Percentiles rank a stretch among this genome's conserved stretches.
Conservation (phyloP, 2,888 invertebrate genomes). For the Philereme vetulata region DNA sequence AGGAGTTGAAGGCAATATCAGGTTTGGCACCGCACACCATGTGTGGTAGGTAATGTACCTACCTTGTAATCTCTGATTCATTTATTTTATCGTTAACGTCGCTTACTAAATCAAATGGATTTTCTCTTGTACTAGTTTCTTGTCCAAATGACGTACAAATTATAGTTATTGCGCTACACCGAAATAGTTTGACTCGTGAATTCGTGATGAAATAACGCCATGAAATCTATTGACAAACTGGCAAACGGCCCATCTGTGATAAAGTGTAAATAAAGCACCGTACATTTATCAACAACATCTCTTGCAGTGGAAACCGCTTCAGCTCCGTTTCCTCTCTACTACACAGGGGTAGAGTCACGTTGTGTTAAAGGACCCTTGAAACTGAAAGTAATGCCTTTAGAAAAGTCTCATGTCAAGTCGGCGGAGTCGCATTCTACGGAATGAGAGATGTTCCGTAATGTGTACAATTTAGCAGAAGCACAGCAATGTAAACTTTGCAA, state of each 20-base stretch:
- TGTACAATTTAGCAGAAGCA: no score
- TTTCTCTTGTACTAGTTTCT: slow-evolving; percentile 1
- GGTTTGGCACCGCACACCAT: slow-evolving; percentile 3
- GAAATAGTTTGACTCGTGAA: slow-evolving; percentile 23
- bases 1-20: slow-evolving; percentile 1
- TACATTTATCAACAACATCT: slow-evolving; percentile 15
- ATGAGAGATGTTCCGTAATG: no score
- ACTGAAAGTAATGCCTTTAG: no score
- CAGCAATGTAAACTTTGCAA: no score
- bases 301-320: not conserved
- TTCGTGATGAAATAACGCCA: slow-evolving; percentile 17
- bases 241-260: slow-evolving; percentile 27
- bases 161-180: slow-evolving; percentile 21
- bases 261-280: slow-evolving; percentile 17
- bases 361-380: no score
- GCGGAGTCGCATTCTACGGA: no score
- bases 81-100: slow-evolving; percentile 13
- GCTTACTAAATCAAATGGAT: slow-evolving; percentile 7
- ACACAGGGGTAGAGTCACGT: no score
- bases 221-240: slow-evolving; percentile 21
- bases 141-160: slow-evolving; percentile 20
- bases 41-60: slow-evolving; percentile 9
- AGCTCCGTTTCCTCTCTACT: no score
- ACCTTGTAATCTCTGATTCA: slow-evolving; percentile 22
- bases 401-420: no score